A percentile compares a stretch with the other conserved stretches of the same genome.
Evolutionary conservation across 2,888 invertebrate species (phyloP).

Genomic region (Tipula unca): DNA sequence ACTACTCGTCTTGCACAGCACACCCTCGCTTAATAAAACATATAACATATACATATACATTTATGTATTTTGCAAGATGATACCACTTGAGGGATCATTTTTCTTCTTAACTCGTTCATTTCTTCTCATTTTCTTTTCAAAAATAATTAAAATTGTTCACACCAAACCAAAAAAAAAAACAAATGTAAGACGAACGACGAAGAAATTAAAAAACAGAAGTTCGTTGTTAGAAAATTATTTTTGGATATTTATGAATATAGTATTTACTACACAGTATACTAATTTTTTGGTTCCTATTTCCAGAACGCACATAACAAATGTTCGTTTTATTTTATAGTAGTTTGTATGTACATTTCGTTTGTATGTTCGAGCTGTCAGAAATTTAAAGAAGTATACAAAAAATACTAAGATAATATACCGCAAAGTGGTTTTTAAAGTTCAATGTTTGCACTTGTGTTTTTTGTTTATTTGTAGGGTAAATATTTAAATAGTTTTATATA

Average conservation of each 20-base stretch:
- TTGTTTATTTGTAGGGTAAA: background rate
- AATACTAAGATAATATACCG: background rate
- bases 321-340: background rate
- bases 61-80: slow-evolving; percentile 2
- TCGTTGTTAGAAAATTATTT: background rate
- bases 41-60: background rate
- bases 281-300: background rate
- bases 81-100: slow-evolving; percentile 14
- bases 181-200: background rate
- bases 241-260: background rate
- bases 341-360: background rate
- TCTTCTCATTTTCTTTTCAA: background rate
- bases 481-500: background rate
- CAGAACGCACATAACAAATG: background rate
- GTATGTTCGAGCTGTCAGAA: background rate
- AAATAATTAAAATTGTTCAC: slow-evolving; percentile 17
- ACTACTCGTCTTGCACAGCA: background rate
- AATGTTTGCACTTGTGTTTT: background rate
- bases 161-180: background rate
- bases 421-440: slow-evolving; percentile 14
- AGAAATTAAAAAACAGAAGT: background rate
- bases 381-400: background rate
- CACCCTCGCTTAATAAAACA: background rate
- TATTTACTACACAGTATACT: background rate
- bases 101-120: background rate